Base-by-base conservation (phyloP, 2,888 invertebrate genomes). In the Tetramorium bicarinatum region DNA sequence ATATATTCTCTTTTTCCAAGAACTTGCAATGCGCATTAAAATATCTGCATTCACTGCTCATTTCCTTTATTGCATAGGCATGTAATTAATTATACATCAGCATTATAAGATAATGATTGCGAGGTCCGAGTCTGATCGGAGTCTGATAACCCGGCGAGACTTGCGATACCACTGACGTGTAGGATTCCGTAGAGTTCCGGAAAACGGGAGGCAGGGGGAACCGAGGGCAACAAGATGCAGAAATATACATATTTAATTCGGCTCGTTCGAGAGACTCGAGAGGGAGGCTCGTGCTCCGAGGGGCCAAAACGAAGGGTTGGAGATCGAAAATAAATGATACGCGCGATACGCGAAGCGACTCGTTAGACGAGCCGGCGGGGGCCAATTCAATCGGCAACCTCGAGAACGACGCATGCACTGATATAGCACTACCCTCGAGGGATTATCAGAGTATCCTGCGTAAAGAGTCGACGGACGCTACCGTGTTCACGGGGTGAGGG, bases 391-490 rank as follows among this genome's bases (percentile, higher is more conserved):
- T 34, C 11, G 15, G 56, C 11, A 56, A 59, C 9, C 25, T 29
- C 54, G 6, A 25, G 15, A 54, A 56, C 9, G 15, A 29, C n/a
- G 41, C 56, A 44, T 25, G 34, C 44, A 69, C 64, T 11, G 38
- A 54, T 25, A 11, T 56, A 54, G 77, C 15, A 8, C 49, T 54
- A 66, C 3, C 6, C 47, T 47, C n/a, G 6, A 15, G 34, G 7
- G 44, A 61, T 34, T 47, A 7, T 61, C 0, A 9, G 18, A 41
- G 1, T 49, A 15, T 34, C 3, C n/a, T 76, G 29, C 21, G 29
- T 64, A 41, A 18, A 76, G 13, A 76, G 13, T n/a, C 8, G 25
- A 54, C 21, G 38, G 9, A 76, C 18, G 34, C 18, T 61, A 66
- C 11, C 38, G 21, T 7, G 38, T 11, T 69, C 8, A 34, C 8